phyloP scores from a whole-genome alignment of 2,888 invertebrate genomes.

The Eucriotettix oculatus region DNA sequence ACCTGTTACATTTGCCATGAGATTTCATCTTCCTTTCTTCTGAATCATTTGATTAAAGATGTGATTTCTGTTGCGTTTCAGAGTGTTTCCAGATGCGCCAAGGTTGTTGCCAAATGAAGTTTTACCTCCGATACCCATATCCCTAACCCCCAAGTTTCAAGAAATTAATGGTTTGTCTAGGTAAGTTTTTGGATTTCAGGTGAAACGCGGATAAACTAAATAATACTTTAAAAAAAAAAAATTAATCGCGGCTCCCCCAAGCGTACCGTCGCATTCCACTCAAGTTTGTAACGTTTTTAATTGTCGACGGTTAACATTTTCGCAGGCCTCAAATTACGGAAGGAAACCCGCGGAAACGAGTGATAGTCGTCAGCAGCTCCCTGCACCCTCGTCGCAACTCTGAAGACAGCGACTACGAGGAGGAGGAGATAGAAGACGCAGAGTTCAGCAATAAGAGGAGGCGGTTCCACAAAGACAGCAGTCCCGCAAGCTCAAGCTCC shows the following conservation, averaged over 20 bases:
- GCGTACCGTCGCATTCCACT: neutral
- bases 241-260: too few species aligned
- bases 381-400: constrained; percentile 4
- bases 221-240: too few species aligned
- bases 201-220: too few species aligned
- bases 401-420: constrained; percentile 3
- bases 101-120: constrained; percentile 15
- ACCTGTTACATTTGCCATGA: too few species aligned
- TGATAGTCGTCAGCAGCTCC: constrained; percentile 6
- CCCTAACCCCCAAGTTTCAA: constrained; percentile 2
- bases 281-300: neutral
- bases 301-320: neutral
- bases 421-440: neutral
- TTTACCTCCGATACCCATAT: constrained; percentile 1
- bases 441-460: neutral
- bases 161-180: constrained; percentile 1
- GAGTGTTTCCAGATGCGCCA: constrained; percentile 20
- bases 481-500: neutral
- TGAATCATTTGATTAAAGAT: too few species aligned
- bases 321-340: neutral
- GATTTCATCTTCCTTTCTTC: too few species aligned
- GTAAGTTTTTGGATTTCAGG: neutral
- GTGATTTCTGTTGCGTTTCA: neutral
- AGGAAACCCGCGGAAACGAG: constrained; percentile 2
- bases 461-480: neutral